Evolutionary conservation across 2,113 vertebrate species (phyloP).

Genomic region (Scopus umbretta): DNA sequence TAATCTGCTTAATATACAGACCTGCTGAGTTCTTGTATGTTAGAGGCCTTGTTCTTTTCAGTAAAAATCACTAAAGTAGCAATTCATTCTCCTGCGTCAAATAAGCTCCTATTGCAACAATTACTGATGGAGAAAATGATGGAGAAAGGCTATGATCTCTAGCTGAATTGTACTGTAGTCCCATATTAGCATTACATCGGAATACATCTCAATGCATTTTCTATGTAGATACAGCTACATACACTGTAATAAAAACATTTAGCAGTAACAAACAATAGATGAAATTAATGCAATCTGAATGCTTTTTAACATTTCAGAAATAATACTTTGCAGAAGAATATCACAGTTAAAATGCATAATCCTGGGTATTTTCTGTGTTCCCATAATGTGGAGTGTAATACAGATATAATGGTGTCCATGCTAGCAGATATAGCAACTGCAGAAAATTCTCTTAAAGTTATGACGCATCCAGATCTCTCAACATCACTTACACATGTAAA

Average conservation of each 20-base stretch:
- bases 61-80: neutral
- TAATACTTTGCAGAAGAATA: neutral
- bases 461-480: slow-evolving; percentile 30
- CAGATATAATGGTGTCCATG: slow-evolving; percentile 18
- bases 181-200: neutral
- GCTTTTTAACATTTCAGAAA: neutral
- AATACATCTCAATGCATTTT: neutral
- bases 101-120: neutral
- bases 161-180: neutral
- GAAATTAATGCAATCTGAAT: neutral
- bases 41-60: neutral
- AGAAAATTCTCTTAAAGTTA: neutral
- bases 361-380: neutral
- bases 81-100: neutral
- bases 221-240: neutral
- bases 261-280: neutral
- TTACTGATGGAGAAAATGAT: neutral
- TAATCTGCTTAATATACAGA: neutral
- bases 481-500: slow-evolving; percentile 2
- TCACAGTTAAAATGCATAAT: neutral
- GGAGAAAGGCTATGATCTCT: neutral
- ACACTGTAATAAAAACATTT: neutral
- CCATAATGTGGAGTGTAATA: neutral
- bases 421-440: neutral
- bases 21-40: neutral